Evolutionary conservation across 2,888 invertebrate genomes (phyloP).

Genomic region (Pardosa pseudoannulata): DNA sequence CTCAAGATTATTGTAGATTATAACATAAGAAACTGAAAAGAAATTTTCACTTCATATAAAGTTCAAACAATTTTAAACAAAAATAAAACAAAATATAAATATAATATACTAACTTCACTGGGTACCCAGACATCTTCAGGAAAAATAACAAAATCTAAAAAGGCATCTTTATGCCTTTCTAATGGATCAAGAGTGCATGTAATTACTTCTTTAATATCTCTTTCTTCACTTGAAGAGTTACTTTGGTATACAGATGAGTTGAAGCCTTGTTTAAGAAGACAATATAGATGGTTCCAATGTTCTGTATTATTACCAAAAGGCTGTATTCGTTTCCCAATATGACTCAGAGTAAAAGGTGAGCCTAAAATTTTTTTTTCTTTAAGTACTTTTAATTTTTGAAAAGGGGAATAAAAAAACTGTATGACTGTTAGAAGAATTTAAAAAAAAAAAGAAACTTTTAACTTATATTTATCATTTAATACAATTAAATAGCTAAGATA

Average conservation of each 20-base stretch:
- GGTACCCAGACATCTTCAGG: constrained; percentile 85
- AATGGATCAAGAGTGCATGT: constrained; percentile 83
- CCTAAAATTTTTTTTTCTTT: constrained; percentile 74
- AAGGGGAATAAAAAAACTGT: too few relatives aligned
- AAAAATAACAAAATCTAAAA: constrained; percentile 83
- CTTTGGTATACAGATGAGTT: constrained; percentile 29
- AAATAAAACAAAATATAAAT: too few relatives aligned
- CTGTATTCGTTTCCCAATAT: constrained; percentile 83
- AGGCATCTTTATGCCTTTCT: constrained; percentile 78
- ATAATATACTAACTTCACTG: constrained; percentile 80
- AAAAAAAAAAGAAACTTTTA: too few relatives aligned
- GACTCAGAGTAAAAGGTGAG: constrained; percentile 82
- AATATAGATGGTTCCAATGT: constrained; percentile 82
- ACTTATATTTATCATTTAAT: too few relatives aligned
- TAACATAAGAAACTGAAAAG: too few relatives aligned
- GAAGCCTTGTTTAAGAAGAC: constrained; percentile 80
- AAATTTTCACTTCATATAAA: too few relatives aligned
- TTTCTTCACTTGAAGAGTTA: constrained; percentile 22
- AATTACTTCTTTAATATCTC: constrained; percentile 77
- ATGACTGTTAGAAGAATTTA: too few relatives aligned
- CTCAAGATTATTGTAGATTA: too few relatives aligned
- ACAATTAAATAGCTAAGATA: too few relatives aligned
- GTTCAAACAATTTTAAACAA: too few relatives aligned
- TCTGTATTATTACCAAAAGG: constrained; percentile 79
- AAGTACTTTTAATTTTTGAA: too few relatives aligned